These are phyloP conservation scores for Coenonympha glycerion DNA, from an alignment of 2,888 invertebrate genomes.

Conservation along the genomic window DNA sequence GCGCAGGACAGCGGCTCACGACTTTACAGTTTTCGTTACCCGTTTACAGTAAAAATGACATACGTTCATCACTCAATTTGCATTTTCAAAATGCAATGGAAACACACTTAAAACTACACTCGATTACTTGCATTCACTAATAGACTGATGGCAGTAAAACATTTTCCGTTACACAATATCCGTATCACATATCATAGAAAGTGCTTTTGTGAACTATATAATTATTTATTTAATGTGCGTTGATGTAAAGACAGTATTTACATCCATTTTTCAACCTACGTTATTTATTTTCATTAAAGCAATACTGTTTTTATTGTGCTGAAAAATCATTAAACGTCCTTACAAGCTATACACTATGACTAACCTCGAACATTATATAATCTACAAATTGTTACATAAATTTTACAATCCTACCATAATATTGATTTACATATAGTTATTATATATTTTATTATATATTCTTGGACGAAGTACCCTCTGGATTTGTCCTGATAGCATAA, in stretches of 20 bases:
- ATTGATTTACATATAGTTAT: conserved; percentile 4
- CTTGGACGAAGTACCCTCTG: no score
- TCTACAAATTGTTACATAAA: conserved; percentile 24
- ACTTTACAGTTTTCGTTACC: not conserved
- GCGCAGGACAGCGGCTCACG: conserved; percentile 10
- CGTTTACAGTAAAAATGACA: not conserved
- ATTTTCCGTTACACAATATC: conserved; percentile 18
- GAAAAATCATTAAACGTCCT: conserved; percentile 26
- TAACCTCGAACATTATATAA: conserved; percentile 20
- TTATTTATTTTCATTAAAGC: conserved; percentile 19
- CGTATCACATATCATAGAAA: conserved; percentile 22
- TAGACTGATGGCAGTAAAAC: conserved; percentile 24
- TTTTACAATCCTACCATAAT: conserved; percentile 14
- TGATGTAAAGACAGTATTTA: conserved; percentile 26
- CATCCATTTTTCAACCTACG: conserved; percentile 22
- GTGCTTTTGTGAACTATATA: conserved; percentile 24
- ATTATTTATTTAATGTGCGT: conserved; percentile 17
- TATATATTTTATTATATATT: no score
- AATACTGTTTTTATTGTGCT: conserved; percentile 24
- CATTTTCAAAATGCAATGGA: conserved; percentile 24
- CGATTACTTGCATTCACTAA: conserved; percentile 7
- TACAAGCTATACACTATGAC: conserved; percentile 22
- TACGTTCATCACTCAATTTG: conserved; percentile 15
- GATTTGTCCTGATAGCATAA: no score
- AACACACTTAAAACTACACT: conserved; percentile 17